Percentiles rank a stretch among this genome's conserved stretches.
Conservation (phyloP, 2,113 vertebrate genomes). For the Syrmaticus mikado region DNA sequence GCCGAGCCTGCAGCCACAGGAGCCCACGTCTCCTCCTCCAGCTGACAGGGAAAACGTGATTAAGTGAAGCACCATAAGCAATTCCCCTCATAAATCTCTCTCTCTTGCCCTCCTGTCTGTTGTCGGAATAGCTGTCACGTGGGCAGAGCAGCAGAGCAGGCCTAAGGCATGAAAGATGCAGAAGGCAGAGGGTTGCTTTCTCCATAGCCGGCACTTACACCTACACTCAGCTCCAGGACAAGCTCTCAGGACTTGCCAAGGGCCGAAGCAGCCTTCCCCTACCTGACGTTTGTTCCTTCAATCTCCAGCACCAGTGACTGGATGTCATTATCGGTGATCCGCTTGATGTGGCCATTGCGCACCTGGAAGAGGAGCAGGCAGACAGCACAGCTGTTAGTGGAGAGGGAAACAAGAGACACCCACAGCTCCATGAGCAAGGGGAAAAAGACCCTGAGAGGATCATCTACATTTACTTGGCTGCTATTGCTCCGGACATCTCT, state of each 20-base stretch:
- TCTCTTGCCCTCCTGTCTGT: conserved; percentile 1
- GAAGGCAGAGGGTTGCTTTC: background rate
- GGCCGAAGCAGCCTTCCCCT: background rate
- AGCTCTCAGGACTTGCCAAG: background rate
- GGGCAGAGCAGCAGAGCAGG: background rate
- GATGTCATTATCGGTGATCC: conserved; percentile 95
- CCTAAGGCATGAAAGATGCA: background rate
- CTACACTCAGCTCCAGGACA: background rate
- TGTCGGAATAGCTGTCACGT: background rate
- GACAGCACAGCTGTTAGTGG: background rate
- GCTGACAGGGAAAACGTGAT: background rate
- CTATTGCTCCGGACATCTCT: accelerated
- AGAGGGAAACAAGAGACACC: background rate
- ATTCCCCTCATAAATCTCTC: conserved; percentile 18
- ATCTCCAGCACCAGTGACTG: conserved; percentile 94
- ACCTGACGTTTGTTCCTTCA: conserved; percentile 95
- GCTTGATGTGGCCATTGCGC: conserved; percentile 94
- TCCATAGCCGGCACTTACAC: background rate
- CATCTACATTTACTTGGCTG: background rate
- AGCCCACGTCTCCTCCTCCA: background rate
- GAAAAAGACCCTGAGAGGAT: background rate
- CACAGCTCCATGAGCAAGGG: background rate
- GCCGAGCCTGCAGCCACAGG: background rate
- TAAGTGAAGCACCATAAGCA: conserved; percentile 18
- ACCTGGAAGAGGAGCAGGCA: conserved; percentile 77